Evolutionary conservation across 2,113 vertebrate species (phyloP), one percentile per base, ranked within the genome.

Genomic region (Gasterosteus nipponicus): DNA sequence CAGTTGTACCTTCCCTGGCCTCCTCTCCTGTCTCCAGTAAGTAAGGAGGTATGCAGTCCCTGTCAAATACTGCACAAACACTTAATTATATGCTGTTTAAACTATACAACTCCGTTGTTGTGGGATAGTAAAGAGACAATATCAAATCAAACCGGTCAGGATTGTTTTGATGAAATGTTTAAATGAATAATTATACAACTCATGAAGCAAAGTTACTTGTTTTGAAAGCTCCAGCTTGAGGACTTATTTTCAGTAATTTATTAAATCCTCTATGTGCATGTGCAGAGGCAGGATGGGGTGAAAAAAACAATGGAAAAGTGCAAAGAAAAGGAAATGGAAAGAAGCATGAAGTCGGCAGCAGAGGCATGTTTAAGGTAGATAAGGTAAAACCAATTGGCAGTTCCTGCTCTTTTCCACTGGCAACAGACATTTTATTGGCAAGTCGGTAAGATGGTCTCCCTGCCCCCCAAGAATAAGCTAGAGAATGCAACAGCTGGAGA

Each of bases 301-400:
- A 67, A 42, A 60, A 73, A 80, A 89, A 89, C 84, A 88, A 88
- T 77, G 76, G 72, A 76, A 83, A 82, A 70, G 19, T 31, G 77
- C 49, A 69, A 77, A 73, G 59, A 78, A 87, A 88, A 80, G 62
- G 66, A 81, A 91, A 78, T 54, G 49, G 75, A 38, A 82, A 80
- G 80, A 81, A 69, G 76, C 85, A 82, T 84, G 69, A 82, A 91
- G 89, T 89, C 89, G 22, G 22, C 22, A 84, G 86, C 87, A 77
- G 81, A 89, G 84, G 89, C 88, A 87, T 93, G 92, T 91, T 92
- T 87, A 89, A 89, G 85, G 90, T 92, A 93, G 92, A 93, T 93
- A 92, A 91, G 90, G 89, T 87, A 85, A 90, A 89, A 85, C 90
- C 88, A 90, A 92, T 92, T 89, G 90, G 90, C 81, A n/a, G 69